phyloP scores from a whole-genome alignment of 2,888 invertebrate genomes.

The Phania funesta region DNA sequence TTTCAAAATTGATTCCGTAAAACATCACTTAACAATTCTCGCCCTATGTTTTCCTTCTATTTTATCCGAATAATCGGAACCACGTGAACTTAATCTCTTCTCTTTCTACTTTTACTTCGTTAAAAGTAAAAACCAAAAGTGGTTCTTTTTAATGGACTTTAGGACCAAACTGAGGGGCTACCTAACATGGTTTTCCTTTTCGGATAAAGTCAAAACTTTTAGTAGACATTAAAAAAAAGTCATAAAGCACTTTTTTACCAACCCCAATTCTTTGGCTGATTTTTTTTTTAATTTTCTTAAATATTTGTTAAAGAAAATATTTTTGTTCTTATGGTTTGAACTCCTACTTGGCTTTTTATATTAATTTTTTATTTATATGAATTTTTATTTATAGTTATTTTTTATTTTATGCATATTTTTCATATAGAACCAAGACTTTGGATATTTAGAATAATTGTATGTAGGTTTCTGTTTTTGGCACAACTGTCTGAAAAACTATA shows the following conservation, averaged over 20 bases:
- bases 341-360: slow-evolving; percentile 50
- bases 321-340: slow-evolving; percentile 1
- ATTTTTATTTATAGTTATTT: slow-evolving; percentile 5
- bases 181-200: too few species aligned
- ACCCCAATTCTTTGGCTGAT: slow-evolving; percentile 1
- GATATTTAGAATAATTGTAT: slow-evolving; percentile 37
- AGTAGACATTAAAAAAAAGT: too few species aligned
- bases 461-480: slow-evolving; percentile 47
- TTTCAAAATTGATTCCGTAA: too few species aligned
- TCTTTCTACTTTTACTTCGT: too few species aligned
- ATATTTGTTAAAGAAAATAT: slow-evolving; percentile 22
- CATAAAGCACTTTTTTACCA: neutral
- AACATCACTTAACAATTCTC: too few species aligned
- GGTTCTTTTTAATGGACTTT: too few species aligned
- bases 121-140: too few species aligned
- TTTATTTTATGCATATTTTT: slow-evolving; percentile 33
- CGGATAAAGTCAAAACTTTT: too few species aligned
- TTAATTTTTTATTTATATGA: neutral
- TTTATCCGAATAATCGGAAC: too few species aligned
- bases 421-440: slow-evolving; percentile 36
- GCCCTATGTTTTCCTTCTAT: too few species aligned
- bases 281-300: slow-evolving; percentile 20
- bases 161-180: too few species aligned
- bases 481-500: slow-evolving; percentile 24
- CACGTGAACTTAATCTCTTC: too few species aligned